Percentiles rank a stretch among this genome's conserved stretches.
These are phyloP conservation scores for Ctenochaetus hawaiiensis DNA, from an alignment of 2,797 vertebrate genomes.

Conservation along the genomic window DNA sequence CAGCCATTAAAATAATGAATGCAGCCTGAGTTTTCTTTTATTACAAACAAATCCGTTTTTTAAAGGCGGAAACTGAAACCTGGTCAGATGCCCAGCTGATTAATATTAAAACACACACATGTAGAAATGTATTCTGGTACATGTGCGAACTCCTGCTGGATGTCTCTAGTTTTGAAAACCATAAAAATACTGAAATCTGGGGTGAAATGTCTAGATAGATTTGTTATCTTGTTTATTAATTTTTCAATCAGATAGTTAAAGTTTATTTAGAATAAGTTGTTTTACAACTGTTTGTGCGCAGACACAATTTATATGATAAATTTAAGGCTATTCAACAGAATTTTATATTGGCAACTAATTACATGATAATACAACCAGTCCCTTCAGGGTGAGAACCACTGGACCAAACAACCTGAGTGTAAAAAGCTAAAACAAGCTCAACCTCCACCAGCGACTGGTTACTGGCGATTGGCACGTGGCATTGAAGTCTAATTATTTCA, in stretches of 20 bases:
- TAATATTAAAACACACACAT: constrained; percentile 14
- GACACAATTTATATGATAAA: neutral
- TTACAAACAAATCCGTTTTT: constrained; percentile 21
- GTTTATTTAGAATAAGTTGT: too few relatives aligned
- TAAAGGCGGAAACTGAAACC: constrained; percentile 21
- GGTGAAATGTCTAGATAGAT: neutral
- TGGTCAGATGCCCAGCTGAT: constrained; percentile 20
- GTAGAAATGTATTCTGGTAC: constrained; percentile 6
- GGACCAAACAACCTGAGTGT: too few relatives aligned
- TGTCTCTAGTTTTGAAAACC: constrained; percentile 6
- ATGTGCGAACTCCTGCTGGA: neutral
- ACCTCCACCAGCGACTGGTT: too few relatives aligned
- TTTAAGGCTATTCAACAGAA: neutral
- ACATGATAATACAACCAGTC: neutral
- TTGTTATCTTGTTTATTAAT: neutral
- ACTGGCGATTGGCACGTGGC: too few relatives aligned
- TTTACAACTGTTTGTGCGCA: too few relatives aligned
- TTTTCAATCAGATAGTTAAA: neutral
- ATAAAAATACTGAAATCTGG: neutral
- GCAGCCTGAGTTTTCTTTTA: constrained; percentile 5
- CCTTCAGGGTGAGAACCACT: too few relatives aligned
- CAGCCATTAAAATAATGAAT: constrained; percentile 37
- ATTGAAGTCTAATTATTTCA: too few relatives aligned
- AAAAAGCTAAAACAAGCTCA: too few relatives aligned
- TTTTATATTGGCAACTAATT: neutral